phyloP scores from a whole-genome alignment of 2,797 vertebrate species.

The Phoeniculus purpureus region DNA sequence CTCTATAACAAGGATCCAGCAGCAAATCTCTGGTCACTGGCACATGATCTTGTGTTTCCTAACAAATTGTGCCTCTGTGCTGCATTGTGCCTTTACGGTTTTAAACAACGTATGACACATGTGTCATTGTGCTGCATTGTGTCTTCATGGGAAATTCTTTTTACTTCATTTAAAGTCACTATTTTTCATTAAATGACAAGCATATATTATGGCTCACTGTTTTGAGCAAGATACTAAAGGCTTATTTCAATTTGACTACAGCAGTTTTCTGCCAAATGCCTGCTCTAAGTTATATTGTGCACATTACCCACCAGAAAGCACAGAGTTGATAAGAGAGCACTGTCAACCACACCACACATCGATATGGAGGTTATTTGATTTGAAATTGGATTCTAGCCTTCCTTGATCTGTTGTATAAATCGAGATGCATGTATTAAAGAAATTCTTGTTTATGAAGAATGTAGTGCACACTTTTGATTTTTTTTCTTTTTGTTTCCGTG shows the following conservation, averaged over 20 bases:
- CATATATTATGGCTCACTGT: slow-evolving; percentile 71
- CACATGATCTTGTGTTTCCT: slow-evolving; percentile 60
- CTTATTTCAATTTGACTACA: slow-evolving; percentile 81
- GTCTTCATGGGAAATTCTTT: slow-evolving; percentile 53
- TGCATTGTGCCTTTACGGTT: slow-evolving; percentile 48
- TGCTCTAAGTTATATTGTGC: slow-evolving; percentile 73
- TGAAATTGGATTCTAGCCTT: slow-evolving; percentile 82
- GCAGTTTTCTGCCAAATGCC: slow-evolving; percentile 79
- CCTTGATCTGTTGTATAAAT: slow-evolving; percentile 79
- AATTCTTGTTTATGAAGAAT: slow-evolving; percentile 74
- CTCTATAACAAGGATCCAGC: slow-evolving; percentile 46
- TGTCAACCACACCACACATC: slow-evolving; percentile 72
- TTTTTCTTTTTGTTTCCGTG: background rate
- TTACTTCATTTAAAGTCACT: slow-evolving; percentile 70
- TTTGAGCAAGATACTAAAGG: slow-evolving; percentile 76
- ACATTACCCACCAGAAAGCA: slow-evolving; percentile 80
- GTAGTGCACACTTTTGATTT: background rate
- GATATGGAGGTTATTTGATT: slow-evolving; percentile 82
- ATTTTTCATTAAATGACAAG: slow-evolving; percentile 71
- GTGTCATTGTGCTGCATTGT: slow-evolving; percentile 16
- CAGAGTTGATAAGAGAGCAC: slow-evolving; percentile 74
- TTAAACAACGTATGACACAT: slow-evolving; percentile 74
- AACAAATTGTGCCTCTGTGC: slow-evolving; percentile 54
- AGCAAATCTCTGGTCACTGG: slow-evolving; percentile 62
- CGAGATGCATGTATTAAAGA: slow-evolving; percentile 68